phyloP scores from a whole-genome alignment of 2,797 vertebrate species.

The Hyperoplus lanceolatus region DNA sequence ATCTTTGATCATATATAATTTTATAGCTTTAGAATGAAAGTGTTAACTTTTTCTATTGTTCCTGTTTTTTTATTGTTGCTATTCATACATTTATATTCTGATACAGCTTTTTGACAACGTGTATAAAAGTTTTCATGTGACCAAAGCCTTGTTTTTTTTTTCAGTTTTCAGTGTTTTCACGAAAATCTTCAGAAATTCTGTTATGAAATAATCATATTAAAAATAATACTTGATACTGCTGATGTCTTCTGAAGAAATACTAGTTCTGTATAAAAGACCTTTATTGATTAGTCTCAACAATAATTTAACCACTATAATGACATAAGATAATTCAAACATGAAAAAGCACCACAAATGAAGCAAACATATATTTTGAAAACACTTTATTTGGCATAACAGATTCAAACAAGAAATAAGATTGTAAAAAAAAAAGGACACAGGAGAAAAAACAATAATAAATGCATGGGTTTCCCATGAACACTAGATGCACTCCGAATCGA shows the following conservation, averaged over 20 bases:
- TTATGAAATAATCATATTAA: not conserved
- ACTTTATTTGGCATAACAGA: constrained; percentile 71
- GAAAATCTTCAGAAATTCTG: not conserved
- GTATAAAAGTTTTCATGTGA: constrained; percentile 45
- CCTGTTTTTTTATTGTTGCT: constrained; percentile 1
- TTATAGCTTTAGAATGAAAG: constrained; percentile 8
- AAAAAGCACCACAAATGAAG: constrained; percentile 19
- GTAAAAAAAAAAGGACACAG: constrained; percentile 70
- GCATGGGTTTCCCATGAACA: constrained; percentile 90
- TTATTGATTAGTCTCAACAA: not conserved
- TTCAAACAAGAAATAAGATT: constrained; percentile 62
- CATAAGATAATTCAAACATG: not conserved
- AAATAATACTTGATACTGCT: not conserved
- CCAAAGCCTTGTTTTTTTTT: not conserved
- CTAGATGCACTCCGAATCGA: constrained; percentile 96
- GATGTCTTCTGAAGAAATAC: not conserved
- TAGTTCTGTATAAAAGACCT: not conserved
- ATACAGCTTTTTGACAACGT: constrained; percentile 4
- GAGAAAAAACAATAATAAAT: constrained; percentile 64
- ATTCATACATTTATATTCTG: constrained; percentile 9
- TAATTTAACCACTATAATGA: not conserved
- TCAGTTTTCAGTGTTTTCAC: not conserved
- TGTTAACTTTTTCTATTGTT: constrained; percentile 14
- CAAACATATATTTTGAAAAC: constrained; percentile 43
- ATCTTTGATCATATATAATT: constrained; percentile 19